Conservation (phyloP, 1,140 invertebrate genomes). For the Drosophila pectinifera region DNA sequence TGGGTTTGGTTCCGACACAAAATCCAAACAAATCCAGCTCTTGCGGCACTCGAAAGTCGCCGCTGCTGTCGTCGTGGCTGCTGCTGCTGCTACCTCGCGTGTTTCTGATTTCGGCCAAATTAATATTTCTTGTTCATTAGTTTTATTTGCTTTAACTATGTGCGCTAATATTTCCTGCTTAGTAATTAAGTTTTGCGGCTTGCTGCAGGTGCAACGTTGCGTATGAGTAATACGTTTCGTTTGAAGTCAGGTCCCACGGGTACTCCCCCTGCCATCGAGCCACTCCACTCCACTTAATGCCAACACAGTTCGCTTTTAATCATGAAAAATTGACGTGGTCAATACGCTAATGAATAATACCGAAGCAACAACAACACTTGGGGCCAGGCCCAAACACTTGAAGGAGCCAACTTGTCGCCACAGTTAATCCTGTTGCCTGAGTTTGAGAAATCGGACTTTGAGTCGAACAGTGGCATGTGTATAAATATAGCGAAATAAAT, state of each 20-base stretch:
- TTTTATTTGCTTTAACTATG: conserved; percentile 73
- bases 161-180: conserved; percentile 77
- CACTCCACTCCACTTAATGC: conserved; percentile 42
- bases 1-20: conserved; percentile 27
- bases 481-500: conserved; percentile 12
- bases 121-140: conserved; percentile 83
- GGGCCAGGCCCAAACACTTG: conserved; percentile 11
- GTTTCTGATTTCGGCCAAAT: conserved; percentile 73
- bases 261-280: conserved; percentile 1
- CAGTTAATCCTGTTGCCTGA: conserved; percentile 55
- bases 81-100: conserved; percentile 47
- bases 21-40: conserved; percentile 14
- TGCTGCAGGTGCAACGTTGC: conserved; percentile 65
- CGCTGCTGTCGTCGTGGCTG: conserved; percentile 26
- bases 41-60: conserved; percentile 70
- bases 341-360: conserved; percentile 57
- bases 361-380: conserved; percentile 22
- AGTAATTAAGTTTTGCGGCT: conserved; percentile 66
- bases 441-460: conserved; percentile 28
- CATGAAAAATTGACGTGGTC: conserved; percentile 56
- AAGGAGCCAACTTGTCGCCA: conserved; percentile 61
- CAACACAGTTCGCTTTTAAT: conserved; percentile 74
- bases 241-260: conserved; percentile 20
- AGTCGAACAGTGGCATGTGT: neutral
- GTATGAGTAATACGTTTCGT: conserved; percentile 64